phyloP scores from a whole-genome alignment of 2,113 vertebrate species.

The Trematocara variabile region DNA sequence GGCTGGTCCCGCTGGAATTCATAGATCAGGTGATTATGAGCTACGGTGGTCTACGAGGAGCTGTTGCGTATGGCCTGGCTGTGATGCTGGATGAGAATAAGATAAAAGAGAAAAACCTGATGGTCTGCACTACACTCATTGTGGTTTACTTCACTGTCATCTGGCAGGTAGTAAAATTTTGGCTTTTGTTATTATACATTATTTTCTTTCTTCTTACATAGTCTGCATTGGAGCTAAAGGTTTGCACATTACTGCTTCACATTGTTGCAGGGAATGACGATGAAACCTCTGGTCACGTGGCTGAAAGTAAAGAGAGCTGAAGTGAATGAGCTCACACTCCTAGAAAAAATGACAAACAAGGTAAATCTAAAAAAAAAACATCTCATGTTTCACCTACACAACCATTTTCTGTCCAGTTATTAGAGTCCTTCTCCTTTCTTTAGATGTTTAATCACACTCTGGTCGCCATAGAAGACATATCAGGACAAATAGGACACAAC shows the following conservation, averaged over 20 bases:
- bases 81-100: accelerated
- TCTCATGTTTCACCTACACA: neutral
- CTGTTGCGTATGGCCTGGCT: neutral
- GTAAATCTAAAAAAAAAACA: constrained; percentile 58
- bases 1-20: constrained; percentile 85
- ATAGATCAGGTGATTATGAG: constrained; percentile 87
- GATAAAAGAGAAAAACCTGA: neutral
- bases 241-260: neutral
- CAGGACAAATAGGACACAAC: constrained; percentile 91
- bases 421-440: neutral
- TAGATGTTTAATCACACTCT: too few relatives aligned
- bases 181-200: neutral
- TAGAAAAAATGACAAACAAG: constrained; percentile 89
- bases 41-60: too few relatives aligned
- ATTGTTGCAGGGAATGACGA: constrained; percentile 85
- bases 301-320: constrained; percentile 88
- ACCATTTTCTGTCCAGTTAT: neutral
- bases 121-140: neutral
- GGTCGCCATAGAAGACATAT: neutral
- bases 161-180: constrained; percentile 79
- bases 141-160: neutral
- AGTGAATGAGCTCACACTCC: constrained; percentile 78
- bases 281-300: constrained; percentile 95
- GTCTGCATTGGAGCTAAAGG: neutral
- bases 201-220: neutral